These are phyloP conservation scores for Heliothis virescens DNA, from an alignment of 1,140 invertebrate species.

Conservation along the genomic window DNA sequence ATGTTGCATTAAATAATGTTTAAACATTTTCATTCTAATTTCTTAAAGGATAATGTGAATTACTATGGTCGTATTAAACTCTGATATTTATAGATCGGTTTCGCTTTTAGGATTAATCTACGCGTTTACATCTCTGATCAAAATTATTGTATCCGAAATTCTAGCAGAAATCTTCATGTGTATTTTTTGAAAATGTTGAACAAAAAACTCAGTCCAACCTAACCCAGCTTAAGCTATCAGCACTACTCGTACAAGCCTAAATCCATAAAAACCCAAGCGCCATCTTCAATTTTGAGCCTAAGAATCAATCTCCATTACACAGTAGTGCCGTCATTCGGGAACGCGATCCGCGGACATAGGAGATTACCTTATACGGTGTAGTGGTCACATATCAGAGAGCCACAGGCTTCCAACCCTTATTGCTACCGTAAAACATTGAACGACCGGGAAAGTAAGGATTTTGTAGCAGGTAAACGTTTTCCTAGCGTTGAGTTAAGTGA, in stretches of 20 bases:
- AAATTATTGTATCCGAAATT: too few relatives aligned
- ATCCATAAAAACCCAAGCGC: conserved; percentile 18
- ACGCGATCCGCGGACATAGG: conserved; percentile 42
- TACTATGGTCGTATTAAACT: too few relatives aligned
- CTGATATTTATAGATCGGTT: too few relatives aligned
- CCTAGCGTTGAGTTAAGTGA: conserved; percentile 2
- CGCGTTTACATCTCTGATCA: too few relatives aligned
- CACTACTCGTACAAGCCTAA: not conserved
- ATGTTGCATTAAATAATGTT: too few relatives aligned
- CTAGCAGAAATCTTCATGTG: too few relatives aligned
- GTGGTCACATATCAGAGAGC: conserved; percentile 54
- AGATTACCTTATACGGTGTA: conserved; percentile 52
- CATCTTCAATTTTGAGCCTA: conserved; percentile 15
- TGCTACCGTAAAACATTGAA: conserved; percentile 61
- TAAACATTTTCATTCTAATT: not conserved
- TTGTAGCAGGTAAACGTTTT: conserved; percentile 44
- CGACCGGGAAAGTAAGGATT: conserved; percentile 48
- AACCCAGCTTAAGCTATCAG: not conserved
- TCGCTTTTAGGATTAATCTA: too few relatives aligned
- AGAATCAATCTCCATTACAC: conserved; percentile 57
- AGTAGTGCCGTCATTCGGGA: conserved; percentile 49
- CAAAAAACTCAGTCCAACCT: not conserved
- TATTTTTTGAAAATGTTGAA: too few relatives aligned
- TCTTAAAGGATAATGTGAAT: too few relatives aligned
- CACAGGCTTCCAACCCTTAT: conserved; percentile 59